These are phyloP conservation scores for Hyles euphorbiae DNA, from an alignment of 1,140 invertebrate species.

Conservation along the genomic window DNA sequence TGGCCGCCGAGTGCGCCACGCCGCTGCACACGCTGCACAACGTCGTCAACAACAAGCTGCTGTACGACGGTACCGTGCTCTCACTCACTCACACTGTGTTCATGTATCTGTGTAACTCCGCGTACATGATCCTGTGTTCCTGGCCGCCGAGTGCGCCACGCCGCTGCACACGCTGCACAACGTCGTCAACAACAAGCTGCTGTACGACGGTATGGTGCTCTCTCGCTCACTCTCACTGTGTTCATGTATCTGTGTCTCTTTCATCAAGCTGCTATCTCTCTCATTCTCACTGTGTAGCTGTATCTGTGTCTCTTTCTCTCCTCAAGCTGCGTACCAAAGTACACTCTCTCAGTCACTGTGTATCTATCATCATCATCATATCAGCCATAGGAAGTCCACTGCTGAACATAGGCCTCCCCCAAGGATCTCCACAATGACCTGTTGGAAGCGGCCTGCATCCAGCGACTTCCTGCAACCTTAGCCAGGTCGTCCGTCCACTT, in stretches of 20 bases:
- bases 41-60: slow-evolving; percentile 57
- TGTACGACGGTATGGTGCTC: slow-evolving; percentile 59
- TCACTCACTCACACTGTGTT: background rate
- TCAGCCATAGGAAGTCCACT: no score
- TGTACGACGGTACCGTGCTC: slow-evolving; percentile 59
- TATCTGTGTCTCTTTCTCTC: no score
- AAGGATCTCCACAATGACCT: no score
- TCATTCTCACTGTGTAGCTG: no score
- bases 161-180: slow-evolving; percentile 79
- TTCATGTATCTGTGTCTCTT: background rate
- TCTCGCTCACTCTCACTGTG: background rate
- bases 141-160: slow-evolving; percentile 80
- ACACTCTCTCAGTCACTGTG: no score
- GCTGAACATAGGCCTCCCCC: no score
- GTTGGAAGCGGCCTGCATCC: no score
- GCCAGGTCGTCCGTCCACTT: no score
- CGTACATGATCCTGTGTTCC: slow-evolving; percentile 79
- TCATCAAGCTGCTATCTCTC: background rate
- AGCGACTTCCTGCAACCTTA: no score
- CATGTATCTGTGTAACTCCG: no score
- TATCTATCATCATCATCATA: no score
- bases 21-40: slow-evolving; percentile 79
- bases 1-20: slow-evolving; percentile 80
- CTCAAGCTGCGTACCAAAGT: no score
- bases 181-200: slow-evolving; percentile 57